Percentiles rank a stretch among this genome's conserved stretches.
Evolutionary conservation across 2,888 invertebrate species (phyloP).

Genomic region (Plusia festucae): DNA sequence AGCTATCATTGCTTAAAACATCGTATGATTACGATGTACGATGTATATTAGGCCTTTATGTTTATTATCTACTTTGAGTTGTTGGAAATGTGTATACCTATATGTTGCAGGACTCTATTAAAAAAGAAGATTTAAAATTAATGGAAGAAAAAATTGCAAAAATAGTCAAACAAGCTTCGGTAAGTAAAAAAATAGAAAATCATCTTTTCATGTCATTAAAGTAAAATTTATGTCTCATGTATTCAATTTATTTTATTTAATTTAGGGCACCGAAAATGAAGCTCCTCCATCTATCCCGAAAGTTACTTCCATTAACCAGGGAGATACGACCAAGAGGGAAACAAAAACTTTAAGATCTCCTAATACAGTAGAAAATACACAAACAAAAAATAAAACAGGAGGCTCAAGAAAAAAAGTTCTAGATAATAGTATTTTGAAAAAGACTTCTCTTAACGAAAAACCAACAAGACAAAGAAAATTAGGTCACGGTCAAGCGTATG

Average conservation of each 20-base stretch:
- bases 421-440: conserved; percentile 37
- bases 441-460: conserved; percentile 47
- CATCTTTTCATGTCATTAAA: neutral
- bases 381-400: conserved; percentile 2
- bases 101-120: conserved; percentile 70
- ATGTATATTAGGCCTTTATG: neutral
- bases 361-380: conserved; percentile 14
- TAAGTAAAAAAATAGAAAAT: conserved; percentile 60
- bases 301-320: conserved; percentile 17
- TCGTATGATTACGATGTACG: too few species aligned
- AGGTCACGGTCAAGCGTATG: conserved; percentile 68
- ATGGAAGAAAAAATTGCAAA: conserved; percentile 78
- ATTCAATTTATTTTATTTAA: neutral
- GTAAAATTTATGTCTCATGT: neutral
- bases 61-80: neutral
- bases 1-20: too few species aligned
- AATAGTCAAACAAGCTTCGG: conserved; percentile 69
- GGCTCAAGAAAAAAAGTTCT: conserved; percentile 25
- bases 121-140: conserved; percentile 73
- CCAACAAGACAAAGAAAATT: conserved; percentile 58
- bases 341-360: conserved; percentile 10
- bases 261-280: conserved; percentile 43
- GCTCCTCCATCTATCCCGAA: conserved; percentile 13
- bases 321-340: conserved; percentile 28
- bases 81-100: neutral